Percentiles rank a stretch among this genome's conserved stretches.
phyloP scores from a whole-genome alignment of 2,797 vertebrate species.

The Xiphophorus birchmanni region DNA sequence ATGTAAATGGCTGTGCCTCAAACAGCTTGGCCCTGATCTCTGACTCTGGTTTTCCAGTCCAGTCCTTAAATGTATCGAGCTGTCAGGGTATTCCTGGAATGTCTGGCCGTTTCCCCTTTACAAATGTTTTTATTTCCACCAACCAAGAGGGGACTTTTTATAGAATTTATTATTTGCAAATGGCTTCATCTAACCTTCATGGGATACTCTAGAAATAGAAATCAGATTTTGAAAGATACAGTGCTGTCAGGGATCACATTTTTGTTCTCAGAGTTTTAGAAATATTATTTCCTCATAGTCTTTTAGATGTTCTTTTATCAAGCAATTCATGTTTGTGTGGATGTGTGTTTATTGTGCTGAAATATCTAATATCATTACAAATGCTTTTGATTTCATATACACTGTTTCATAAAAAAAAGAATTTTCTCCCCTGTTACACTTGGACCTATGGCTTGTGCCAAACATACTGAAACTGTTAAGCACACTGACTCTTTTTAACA shows the following conservation, averaged over 20 bases:
- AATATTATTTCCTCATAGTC: constrained; percentile 23
- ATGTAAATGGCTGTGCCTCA: constrained; percentile 82
- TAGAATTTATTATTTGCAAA: constrained; percentile 56
- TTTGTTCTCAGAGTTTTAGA: constrained; percentile 27
- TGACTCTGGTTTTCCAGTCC: constrained; percentile 90
- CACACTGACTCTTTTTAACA: constrained; percentile 85
- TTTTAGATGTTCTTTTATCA: constrained; percentile 43
- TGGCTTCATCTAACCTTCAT: constrained; percentile 38
- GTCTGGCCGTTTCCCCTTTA: constrained; percentile 84
- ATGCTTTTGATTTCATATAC: constrained; percentile 71
- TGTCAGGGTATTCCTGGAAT: constrained; percentile 92
- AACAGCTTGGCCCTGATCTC: constrained; percentile 88
- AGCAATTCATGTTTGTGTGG: constrained; percentile 33
- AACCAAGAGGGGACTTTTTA: constrained; percentile 65
- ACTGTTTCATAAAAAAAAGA: constrained; percentile 74
- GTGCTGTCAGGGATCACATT: constrained; percentile 29
- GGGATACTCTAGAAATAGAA: constrained; percentile 38
- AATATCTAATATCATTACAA: constrained; percentile 65
- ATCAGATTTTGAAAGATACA: constrained; percentile 24
- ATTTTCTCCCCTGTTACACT: constrained; percentile 65
- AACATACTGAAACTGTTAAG: constrained; percentile 93
- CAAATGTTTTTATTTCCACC: constrained; percentile 82
- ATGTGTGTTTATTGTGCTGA: constrained; percentile 47
- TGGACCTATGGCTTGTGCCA: constrained; percentile 80
- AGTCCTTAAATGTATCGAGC: constrained; percentile 87